A percentile compares a stretch with the other conserved stretches of the same genome.
Evolutionary conservation across 2,113 vertebrate genomes (phyloP).

Genomic region (Proteles cristata): DNA sequence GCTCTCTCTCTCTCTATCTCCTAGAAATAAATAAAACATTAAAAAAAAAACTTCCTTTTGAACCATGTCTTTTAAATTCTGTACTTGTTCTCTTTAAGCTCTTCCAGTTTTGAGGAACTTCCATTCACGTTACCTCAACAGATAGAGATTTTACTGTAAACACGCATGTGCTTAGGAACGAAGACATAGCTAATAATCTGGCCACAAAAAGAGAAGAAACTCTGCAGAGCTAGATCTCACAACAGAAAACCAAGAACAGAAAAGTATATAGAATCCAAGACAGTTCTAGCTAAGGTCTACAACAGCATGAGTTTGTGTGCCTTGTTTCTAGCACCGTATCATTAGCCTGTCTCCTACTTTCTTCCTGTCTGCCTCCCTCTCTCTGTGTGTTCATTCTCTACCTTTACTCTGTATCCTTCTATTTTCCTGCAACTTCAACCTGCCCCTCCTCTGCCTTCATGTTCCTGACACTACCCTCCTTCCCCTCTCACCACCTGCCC

Average conservation of each 20-base stretch:
- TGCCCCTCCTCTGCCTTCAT: not conserved
- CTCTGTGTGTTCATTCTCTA: not conserved
- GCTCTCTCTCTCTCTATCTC: too few species aligned
- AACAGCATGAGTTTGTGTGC: not conserved
- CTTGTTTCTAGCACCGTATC: not conserved
- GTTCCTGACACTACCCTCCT: not conserved
- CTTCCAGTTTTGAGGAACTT: not conserved
- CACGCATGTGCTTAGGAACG: not conserved
- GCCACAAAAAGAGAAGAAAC: not conserved
- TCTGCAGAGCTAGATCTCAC: not conserved
- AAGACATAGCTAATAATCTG: not conserved
- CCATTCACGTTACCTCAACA: not conserved
- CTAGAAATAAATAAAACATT: too few species aligned
- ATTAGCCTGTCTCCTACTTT: not conserved
- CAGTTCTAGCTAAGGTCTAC: not conserved
- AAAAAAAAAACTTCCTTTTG: not conserved
- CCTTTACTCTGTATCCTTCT: not conserved
- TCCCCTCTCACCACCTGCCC: not conserved
- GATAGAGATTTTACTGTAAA: not conserved
- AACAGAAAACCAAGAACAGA: not conserved
- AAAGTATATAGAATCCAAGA: not conserved
- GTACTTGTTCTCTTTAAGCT: not conserved
- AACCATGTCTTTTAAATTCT: slow-evolving; percentile 27
- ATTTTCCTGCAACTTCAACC: not conserved
- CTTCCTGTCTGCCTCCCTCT: not conserved